Conservation (phyloP, 2,797 vertebrate species). For the Syncerus caffer region DNA sequence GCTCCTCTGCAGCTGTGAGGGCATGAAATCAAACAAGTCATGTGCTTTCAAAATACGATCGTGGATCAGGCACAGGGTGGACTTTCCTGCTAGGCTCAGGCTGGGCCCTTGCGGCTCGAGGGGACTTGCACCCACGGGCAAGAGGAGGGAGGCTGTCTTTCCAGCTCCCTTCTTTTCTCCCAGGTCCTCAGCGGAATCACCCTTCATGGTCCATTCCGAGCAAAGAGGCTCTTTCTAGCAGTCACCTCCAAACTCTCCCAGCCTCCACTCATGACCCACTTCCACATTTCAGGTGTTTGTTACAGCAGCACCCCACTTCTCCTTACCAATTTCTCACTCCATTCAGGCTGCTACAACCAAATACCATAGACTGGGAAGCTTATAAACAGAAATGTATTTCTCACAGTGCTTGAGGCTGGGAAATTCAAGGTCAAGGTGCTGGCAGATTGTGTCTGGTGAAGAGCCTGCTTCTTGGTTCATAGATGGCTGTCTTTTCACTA, state of each 20-base stretch:
- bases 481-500: not conserved
- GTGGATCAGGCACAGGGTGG: accelerated
- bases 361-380: not conserved
- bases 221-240: not conserved
- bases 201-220: not conserved
- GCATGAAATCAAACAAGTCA: not conserved
- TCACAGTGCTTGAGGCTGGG: not conserved
- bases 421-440: not conserved
- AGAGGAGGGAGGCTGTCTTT: not conserved
- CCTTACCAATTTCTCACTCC: not conserved
- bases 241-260: not conserved
- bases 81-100: not conserved
- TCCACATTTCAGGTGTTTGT: not conserved
- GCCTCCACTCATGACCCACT: not conserved
- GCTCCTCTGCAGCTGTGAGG: not conserved
- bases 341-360: not conserved
- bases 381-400: not conserved
- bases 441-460: not conserved
- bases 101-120: not conserved
- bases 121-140: not conserved
- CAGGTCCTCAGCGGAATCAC: not conserved
- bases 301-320: not conserved
- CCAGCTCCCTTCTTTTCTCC: not conserved
- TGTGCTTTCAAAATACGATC: not conserved
- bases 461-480: too few relatives aligned